These are phyloP conservation scores for Diadophis punctatus DNA, from an alignment of 2,113 vertebrate genomes.

Conservation along the genomic window DNA sequence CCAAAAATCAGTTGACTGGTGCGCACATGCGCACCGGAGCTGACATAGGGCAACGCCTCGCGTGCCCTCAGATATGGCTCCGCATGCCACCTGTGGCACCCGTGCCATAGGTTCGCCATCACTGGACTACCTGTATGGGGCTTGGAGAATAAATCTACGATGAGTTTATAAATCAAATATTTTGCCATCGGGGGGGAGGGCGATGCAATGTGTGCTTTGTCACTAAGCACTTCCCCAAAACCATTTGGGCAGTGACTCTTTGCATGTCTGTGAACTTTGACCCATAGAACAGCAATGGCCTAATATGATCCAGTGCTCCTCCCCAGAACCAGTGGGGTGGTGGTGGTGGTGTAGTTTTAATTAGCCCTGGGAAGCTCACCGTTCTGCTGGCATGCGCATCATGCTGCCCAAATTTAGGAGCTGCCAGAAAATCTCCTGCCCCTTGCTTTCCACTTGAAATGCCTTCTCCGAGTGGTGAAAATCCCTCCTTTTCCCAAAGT, in stretches of 20 bases:
- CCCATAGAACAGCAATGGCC: not conserved
- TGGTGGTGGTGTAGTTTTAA: constrained; percentile 10
- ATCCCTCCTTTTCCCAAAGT: constrained; percentile 75
- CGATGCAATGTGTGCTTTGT: not conserved
- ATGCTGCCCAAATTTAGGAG: not conserved
- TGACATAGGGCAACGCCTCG: no score
- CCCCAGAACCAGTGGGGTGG: not conserved
- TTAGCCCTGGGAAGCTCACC: not conserved
- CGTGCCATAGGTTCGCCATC: no score
- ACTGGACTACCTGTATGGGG: not conserved
- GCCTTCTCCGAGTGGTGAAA: constrained; percentile 69
- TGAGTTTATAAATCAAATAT: not conserved
- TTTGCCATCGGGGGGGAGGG: not conserved
- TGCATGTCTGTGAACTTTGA: not conserved
- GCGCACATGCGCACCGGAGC: no score
- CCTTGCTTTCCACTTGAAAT: constrained; percentile 67
- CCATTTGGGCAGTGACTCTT: not conserved
- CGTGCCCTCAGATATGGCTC: no score
- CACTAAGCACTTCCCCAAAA: not conserved
- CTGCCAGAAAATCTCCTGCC: not conserved
- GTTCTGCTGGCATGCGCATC: not conserved
- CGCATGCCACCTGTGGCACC: no score
- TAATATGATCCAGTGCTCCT: not conserved
- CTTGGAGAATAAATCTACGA: not conserved
- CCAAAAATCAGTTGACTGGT: no score